Percentiles rank a stretch among this genome's conserved stretches.
Conservation (phyloP, 2,797 vertebrate species). For the Chelon auratus region DNA sequence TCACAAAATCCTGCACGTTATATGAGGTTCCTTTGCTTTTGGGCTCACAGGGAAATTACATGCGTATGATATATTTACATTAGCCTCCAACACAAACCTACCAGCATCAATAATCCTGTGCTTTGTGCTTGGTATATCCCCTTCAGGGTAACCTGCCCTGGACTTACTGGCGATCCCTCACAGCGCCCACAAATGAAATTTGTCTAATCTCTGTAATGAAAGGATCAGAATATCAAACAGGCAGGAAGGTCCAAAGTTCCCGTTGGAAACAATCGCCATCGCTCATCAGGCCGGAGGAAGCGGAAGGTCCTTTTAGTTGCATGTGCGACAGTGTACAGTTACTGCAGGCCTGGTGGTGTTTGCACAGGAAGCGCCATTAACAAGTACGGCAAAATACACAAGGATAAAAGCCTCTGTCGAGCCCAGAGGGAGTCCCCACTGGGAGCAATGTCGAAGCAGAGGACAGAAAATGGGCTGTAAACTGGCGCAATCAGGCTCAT, state of each 20-base stretch:
- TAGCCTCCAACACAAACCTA: conserved; percentile 11
- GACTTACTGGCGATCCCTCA: not conserved
- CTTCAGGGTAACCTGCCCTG: conserved; percentile 38
- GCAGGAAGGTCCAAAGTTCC: conserved; percentile 73
- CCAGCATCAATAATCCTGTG: conserved; percentile 38
- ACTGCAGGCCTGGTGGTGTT: conserved; percentile 44
- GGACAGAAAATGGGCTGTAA: conserved; percentile 54
- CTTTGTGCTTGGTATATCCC: conserved; percentile 29
- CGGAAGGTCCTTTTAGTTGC: conserved; percentile 56
- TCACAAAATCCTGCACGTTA: not conserved
- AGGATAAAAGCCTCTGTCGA: conserved; percentile 62
- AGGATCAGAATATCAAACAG: conserved; percentile 50
- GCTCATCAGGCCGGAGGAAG: conserved; percentile 66
- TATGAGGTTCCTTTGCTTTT: not conserved
- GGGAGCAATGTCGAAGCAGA: conserved; percentile 47
- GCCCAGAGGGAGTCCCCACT: conserved; percentile 43
- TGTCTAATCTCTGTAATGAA: conserved; percentile 62
- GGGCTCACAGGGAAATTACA: not conserved
- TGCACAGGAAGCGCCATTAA: conserved; percentile 71
- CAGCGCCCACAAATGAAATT: conserved; percentile 57
- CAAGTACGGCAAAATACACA: conserved; percentile 42
- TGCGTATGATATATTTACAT: conserved; percentile 11
- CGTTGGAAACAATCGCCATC: conserved; percentile 71
- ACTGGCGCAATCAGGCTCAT: conserved; percentile 43
- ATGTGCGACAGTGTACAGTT: conserved; percentile 42